A percentile compares a stretch with the other conserved stretches of the same genome.
phyloP scores from a whole-genome alignment of 2,113 vertebrate genomes.

The Phylloscopus whistleri region DNA sequence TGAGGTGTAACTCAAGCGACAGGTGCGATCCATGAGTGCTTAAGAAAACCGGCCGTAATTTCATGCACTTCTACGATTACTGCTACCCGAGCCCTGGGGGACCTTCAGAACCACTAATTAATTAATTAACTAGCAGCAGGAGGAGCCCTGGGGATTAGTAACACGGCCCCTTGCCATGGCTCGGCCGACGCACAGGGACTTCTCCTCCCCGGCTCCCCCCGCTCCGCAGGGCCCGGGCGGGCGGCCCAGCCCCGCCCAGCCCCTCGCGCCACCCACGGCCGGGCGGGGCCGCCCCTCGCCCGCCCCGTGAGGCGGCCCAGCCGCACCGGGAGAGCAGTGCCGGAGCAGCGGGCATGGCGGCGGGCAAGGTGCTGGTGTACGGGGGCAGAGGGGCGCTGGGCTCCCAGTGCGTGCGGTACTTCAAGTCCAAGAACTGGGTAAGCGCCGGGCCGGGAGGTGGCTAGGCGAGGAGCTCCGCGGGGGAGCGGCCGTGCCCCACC shows the following conservation, averaged over 20 bases:
- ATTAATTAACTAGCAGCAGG: background rate
- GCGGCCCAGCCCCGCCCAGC: background rate
- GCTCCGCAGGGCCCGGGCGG: rapidly evolving
- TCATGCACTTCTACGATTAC: background rate
- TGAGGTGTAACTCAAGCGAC: background rate
- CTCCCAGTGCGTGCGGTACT: constrained; percentile 82
- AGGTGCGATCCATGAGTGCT: rapidly evolving
- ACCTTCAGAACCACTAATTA: background rate
- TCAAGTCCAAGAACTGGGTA: constrained; percentile 87
- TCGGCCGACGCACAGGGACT: rapidly evolving
- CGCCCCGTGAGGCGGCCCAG: background rate
- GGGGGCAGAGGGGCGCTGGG: constrained; percentile 88
- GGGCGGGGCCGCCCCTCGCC: background rate
- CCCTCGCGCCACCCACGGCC: background rate
- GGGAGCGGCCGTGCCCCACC: background rate
- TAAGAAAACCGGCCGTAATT: background rate
- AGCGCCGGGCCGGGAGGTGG: background rate
- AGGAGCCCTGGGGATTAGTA: too few species aligned
- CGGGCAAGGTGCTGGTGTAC: constrained; percentile 83
- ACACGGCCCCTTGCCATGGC: rapidly evolving
- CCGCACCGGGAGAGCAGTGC: background rate
- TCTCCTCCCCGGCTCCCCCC: rapidly evolving
- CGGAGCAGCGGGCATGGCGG: constrained; percentile 26
- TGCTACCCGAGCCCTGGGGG: background rate
- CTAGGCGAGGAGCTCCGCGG: background rate